Evolutionary conservation across 2,797 vertebrate genomes (phyloP).

Genomic region (Lutjanus campechanus): DNA sequence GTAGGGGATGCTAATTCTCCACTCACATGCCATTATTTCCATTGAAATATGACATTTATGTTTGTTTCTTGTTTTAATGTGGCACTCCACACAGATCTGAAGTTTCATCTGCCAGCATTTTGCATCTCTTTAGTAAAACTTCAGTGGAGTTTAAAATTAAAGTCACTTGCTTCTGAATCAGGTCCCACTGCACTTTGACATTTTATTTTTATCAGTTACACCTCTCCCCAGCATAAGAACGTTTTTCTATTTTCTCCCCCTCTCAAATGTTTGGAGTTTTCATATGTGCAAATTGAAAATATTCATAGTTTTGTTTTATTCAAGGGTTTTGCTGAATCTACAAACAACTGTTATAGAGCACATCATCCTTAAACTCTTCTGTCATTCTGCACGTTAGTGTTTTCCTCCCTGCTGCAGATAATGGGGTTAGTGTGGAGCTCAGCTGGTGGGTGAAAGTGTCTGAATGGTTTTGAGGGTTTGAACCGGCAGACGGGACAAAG

Average conservation of each 20-base stretch:
- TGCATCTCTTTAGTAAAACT: background rate
- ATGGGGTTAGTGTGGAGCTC: background rate
- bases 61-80: no score
- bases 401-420: background rate
- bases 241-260: no score
- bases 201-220: background rate
- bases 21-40: no score
- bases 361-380: background rate
- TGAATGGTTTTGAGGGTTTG: background rate
- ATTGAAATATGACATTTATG: no score
- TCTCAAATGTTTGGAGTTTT: no score
- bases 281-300: no score
- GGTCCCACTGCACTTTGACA: background rate
- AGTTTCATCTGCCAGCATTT: background rate
- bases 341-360: background rate
- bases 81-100: background rate
- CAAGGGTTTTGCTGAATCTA: no score
- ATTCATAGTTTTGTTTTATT: background rate
- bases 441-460: conserved; percentile 26
- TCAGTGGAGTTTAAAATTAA: no score
- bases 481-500: background rate
- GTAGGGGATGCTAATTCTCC: no score
- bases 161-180: background rate
- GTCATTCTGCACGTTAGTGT: no score
- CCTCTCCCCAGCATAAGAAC: no score